Evolutionary conservation across 2,113 vertebrate genomes (phyloP).

Genomic region (Vireo altiloquus): DNA sequence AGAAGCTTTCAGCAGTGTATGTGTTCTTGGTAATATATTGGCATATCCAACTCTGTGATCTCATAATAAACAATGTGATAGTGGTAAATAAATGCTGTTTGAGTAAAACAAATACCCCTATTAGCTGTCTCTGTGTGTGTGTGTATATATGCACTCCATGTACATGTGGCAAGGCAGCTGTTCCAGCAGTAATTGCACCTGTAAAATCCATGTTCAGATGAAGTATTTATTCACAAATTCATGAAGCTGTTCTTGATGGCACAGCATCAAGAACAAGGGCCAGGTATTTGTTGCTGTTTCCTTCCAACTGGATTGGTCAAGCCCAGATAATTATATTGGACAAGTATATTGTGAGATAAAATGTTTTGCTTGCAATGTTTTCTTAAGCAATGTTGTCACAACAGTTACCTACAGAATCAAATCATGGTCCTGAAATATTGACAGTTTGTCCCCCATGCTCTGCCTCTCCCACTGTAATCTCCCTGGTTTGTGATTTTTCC

Average conservation of each 20-base stretch:
- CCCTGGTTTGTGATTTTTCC: constrained; percentile 70
- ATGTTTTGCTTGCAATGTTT: constrained; percentile 26
- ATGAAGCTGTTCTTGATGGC: not conserved
- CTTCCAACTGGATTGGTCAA: not conserved
- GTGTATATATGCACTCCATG: fast-evolving
- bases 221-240: not conserved
- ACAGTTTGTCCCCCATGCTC: not conserved
- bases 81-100: not conserved
- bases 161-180: fast-evolving
- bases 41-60: not conserved
- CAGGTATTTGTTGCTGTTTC: not conserved
- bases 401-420: constrained; percentile 20
- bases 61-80: not conserved
- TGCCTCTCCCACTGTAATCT: constrained; percentile 58
- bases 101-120: not conserved
- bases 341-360: constrained; percentile 19
- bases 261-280: not conserved
- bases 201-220: not conserved
- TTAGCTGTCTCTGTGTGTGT: not conserved
- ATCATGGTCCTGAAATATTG: constrained; percentile 26
- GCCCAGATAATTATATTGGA: constrained; percentile 31
- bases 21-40: not conserved
- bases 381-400: not conserved
- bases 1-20: not conserved
- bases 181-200: not conserved